A percentile compares a stretch with the other conserved stretches of the same genome.
Evolutionary conservation across 2,888 invertebrate species (phyloP).

Genomic region (Philhelius pedissequus): DNA sequence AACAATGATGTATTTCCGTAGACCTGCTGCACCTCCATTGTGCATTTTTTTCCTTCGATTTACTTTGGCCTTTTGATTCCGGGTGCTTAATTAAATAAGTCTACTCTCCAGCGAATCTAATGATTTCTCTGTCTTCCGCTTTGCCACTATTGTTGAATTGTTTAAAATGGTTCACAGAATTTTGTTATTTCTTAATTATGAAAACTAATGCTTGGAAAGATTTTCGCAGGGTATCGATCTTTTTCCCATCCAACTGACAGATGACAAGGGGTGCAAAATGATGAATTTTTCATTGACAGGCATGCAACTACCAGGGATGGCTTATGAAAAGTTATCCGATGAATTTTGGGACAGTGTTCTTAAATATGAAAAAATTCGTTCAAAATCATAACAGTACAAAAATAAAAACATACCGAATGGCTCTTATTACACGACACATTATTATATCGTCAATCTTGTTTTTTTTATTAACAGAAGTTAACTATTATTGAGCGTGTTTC

Average conservation of each 20-base stretch:
- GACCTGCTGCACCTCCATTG: constrained; percentile 30
- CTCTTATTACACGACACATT: too few species aligned
- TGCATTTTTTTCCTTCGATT: constrained; percentile 44
- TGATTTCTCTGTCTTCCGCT: background rate
- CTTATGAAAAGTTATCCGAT: background rate
- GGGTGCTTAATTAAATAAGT: constrained; percentile 19
- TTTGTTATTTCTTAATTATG: background rate
- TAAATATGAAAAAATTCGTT: too few species aligned
- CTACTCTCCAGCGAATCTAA: background rate
- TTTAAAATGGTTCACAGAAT: background rate
- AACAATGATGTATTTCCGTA: constrained; percentile 38
- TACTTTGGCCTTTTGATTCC: constrained; percentile 26
- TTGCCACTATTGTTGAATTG: background rate
- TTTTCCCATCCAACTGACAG: constrained; percentile 52
- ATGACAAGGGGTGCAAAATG: constrained; percentile 45
- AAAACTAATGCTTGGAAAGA: constrained; percentile 4
- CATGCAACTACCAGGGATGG: constrained; percentile 6
- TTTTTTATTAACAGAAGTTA: too few species aligned
- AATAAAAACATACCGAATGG: too few species aligned
- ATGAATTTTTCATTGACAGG: constrained; percentile 39
- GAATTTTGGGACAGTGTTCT: background rate
- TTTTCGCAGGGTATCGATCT: constrained; percentile 63
- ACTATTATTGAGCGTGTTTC: too few species aligned
- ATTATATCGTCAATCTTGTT: too few species aligned
- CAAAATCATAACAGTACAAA: too few species aligned